Evolutionary conservation across 2,888 invertebrate species (phyloP), one percentile per base, ranked within the genome.

Genomic region (Geotrupes spiniger): DNA sequence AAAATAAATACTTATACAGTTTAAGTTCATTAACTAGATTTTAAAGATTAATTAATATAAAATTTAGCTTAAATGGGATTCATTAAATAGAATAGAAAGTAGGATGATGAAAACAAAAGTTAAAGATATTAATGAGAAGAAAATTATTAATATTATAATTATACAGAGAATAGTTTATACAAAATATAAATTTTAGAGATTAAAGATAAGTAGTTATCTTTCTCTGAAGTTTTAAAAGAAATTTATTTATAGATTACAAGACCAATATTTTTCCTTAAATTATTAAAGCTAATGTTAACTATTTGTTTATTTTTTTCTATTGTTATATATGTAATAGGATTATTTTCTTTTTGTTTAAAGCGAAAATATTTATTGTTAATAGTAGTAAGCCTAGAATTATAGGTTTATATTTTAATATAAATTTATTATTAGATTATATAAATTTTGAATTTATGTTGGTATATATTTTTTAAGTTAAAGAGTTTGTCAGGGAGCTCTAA

Each of bases 141-240:
- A 58, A 49, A 60, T 49, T 57, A 63, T 47, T 27, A 64, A 39
- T 42, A 63, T 56, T 52, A 66, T 58, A 62, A 70, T 66, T 44
- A 67, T 58, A 73, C 79, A 82, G 76, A 75, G 76, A 76, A 72
- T 83, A 82, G 79, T 82, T 83, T 81, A 76, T 72, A 62, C 56
- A 72, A 83, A 83, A 83, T 81, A 76, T 79, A 81, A 82, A 81
- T 82, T 82, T 83, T 82, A 81, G 80, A 78, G 76, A 81, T 82
- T 83, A 81, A 78, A 65, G 77, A 79, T 76, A 77, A 74, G n/a
- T 75, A 70, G 5, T 9, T n/a, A 11, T 26, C 12, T 47, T 78
- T 76, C 74, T 75, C 77, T 80, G 78, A 78, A 76, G 76, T 77
- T 80, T 79, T 78, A 76, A 79, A 80, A 78, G 70, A 71, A 46